phyloP scores from a whole-genome alignment of 2,888 invertebrate species.

The Phyllotreta striolata region DNA sequence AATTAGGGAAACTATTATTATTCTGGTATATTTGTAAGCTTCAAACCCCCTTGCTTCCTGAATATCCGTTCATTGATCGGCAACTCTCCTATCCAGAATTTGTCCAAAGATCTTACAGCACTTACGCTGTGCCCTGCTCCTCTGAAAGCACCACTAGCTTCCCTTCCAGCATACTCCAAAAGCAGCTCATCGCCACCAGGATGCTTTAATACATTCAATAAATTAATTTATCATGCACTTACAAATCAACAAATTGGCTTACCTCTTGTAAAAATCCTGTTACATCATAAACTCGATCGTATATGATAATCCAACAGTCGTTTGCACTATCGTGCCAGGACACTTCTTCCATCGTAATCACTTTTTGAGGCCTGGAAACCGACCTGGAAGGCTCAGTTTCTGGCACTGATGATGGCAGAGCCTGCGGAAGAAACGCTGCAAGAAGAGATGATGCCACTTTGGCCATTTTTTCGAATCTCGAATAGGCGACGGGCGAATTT shows the following conservation, averaged over 20 bases:
- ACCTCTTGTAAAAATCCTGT: constrained; percentile 78
- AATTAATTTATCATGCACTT: background rate
- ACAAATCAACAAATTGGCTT: constrained; percentile 40
- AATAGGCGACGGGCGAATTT: no score
- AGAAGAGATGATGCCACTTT: constrained; percentile 8
- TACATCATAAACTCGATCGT: constrained; percentile 85
- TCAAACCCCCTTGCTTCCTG: constrained; percentile 68
- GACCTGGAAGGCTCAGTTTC: background rate
- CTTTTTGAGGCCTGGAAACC: background rate
- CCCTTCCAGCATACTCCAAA: constrained; percentile 84
- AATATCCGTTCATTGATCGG: constrained; percentile 78
- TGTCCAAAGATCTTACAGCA: constrained; percentile 71
- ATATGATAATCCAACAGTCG: constrained; percentile 89
- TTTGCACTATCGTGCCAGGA: constrained; percentile 74
- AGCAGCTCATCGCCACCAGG: constrained; percentile 86
- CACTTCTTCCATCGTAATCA: constrained; percentile 77
- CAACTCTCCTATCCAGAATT: constrained; percentile 79
- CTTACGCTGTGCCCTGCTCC: constrained; percentile 78
- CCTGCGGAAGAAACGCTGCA: constrained; percentile 12
- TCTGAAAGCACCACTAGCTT: constrained; percentile 83
- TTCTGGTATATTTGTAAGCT: constrained; percentile 67
- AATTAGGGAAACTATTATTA: constrained; percentile 43
- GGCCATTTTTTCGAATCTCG: constrained; percentile 3
- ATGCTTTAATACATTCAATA: constrained; percentile 67
- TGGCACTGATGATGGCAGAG: constrained; percentile 21